Evolutionary conservation across 2,113 vertebrate species (phyloP), one percentile per base, ranked within the genome.

Genomic region (Corapipo altera): DNA sequence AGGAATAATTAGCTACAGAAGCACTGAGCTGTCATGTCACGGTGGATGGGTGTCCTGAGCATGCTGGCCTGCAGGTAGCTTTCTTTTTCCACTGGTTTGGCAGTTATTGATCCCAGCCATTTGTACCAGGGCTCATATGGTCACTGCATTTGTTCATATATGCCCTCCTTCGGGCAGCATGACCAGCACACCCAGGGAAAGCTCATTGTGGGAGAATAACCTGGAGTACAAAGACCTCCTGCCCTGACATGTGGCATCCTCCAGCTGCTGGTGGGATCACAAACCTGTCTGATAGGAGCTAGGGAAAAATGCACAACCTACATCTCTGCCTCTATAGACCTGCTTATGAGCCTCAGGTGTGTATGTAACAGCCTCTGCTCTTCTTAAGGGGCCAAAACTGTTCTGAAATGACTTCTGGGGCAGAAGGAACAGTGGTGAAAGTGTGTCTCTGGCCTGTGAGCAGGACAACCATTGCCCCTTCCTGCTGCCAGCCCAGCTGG

Each of bases 71-170:
- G 49, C 65, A 76, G 28, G 39, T n/a, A 33, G 49, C 35, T 81
- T 62, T 23, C 30, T 37, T 87, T 82, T 70, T 46, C 35, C 18
- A 19, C 26, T 52, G 61, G 10, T 30, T 18, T 15, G 27, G 78
- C 22, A 61, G 12, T 35, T 82, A 57, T 0, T 11, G 46, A 49
- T 66, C 24, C 13, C 55, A 52, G 46, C 24, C 24, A 23, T 58
- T 75, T 80, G 49, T 58, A 30, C 13, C 1, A 3, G 37, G n/a
- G 35, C 44, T 81, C 14, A 12, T 9, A n/a, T 0, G 1, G 44
- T 33, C 5, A 17, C 51, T 48, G 48, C 0, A 3, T 13, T 48
- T 46, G 5, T 64, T 52, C n/a, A 33, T 1, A 0, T 28, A 4
- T 5, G 44, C n/a, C n/a, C 44, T 54, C 41, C 41, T 77, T 72